Percentiles rank a stretch among this genome's conserved stretches.
phyloP scores from a whole-genome alignment of 2,113 vertebrate species.

The Entelurus aequoreus region DNA sequence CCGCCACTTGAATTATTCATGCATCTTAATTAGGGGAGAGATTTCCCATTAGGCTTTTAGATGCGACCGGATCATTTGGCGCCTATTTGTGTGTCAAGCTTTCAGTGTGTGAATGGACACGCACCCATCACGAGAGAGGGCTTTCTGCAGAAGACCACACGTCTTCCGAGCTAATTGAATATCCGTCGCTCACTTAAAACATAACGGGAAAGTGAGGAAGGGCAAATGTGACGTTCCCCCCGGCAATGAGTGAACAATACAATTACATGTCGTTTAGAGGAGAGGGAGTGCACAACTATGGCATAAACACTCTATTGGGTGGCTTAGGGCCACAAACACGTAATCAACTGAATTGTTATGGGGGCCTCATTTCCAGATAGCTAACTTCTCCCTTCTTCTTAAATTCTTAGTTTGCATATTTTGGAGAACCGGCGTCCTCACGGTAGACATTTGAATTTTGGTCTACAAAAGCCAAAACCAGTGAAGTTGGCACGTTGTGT shows the following conservation, averaged over 20 bases:
- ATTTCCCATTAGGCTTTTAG: constrained; percentile 69
- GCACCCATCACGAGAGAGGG: constrained; percentile 7
- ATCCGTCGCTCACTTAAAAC: neutral
- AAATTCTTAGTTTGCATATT: too few species aligned
- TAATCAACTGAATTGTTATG: too few species aligned
- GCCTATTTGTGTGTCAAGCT: constrained; percentile 23
- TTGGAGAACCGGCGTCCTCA: too few species aligned
- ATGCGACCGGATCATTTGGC: constrained; percentile 57
- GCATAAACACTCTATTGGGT: too few species aligned
- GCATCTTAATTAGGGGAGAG: constrained; percentile 72
- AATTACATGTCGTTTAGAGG: neutral
- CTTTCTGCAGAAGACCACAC: neutral
- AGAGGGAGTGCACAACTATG: neutral
- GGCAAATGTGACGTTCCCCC: neutral
- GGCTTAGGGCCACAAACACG: too few species aligned
- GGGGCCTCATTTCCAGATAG: too few species aligned
- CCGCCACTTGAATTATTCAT: constrained; percentile 76
- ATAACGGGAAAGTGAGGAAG: neutral
- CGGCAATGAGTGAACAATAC: neutral
- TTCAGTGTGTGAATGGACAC: neutral
- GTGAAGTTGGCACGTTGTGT: too few species aligned
- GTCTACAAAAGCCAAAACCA: too few species aligned
- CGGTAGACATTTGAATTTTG: too few species aligned
- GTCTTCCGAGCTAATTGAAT: constrained; percentile 4
- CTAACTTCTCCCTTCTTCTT: too few species aligned